Percentiles rank a stretch among this genome's conserved stretches.
These are phyloP conservation scores for Brienomyrus longianalis DNA, from an alignment of 2,113 vertebrate genomes.

Conservation along the genomic window DNA sequence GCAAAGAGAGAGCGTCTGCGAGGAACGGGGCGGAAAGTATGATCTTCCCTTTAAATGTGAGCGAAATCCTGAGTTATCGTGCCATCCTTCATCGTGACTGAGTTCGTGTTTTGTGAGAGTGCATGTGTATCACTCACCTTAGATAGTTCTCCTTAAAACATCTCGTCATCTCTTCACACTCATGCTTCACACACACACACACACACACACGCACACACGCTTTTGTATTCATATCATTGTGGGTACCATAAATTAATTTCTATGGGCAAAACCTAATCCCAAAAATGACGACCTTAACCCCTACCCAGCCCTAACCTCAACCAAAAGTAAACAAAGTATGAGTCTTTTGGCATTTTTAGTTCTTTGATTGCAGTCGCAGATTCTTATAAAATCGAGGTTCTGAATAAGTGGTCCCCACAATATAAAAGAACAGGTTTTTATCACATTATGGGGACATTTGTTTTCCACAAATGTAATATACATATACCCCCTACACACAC, in stretches of 20 bases:
- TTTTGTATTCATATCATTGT: background rate
- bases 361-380: too few species aligned
- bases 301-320: too few species aligned
- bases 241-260: background rate
- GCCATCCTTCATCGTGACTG: background rate
- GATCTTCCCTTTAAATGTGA: conserved; percentile 13
- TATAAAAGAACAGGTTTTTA: too few species aligned
- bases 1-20: background rate
- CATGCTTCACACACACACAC: background rate
- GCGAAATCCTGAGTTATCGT: conserved; percentile 13
- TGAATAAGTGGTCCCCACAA: background rate
- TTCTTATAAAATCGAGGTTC: background rate
- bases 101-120: conserved; percentile 17
- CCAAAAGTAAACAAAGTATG: too few species aligned
- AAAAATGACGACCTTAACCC: too few species aligned
- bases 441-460: background rate
- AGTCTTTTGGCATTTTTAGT: too few species aligned
- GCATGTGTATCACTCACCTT: background rate
- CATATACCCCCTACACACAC: background rate
- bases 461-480: background rate
- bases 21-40: background rate
- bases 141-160: conserved; percentile 10
- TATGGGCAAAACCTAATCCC: too few species aligned
- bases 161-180: conserved; percentile 13
- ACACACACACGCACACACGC: background rate